Base-by-base conservation (phyloP, 2,888 invertebrate genomes). In the Anthophora plumipes region DNA sequence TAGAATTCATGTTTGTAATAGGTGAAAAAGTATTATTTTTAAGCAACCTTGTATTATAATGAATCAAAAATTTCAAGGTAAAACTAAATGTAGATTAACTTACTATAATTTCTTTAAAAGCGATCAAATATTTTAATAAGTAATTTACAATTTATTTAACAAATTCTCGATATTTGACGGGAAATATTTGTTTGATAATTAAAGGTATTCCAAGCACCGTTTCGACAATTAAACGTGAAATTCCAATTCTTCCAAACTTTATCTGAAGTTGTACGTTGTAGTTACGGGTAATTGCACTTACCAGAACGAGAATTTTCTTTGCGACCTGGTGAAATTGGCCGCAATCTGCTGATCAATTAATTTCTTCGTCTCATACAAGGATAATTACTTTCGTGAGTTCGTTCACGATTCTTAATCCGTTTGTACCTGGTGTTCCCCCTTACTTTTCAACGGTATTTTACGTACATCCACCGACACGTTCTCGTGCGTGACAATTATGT, bases 401-500 rank as follows among this genome's bases (percentile, higher is more conserved):
- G n/a, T 43, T 14, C 12, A n/a, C 50, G 25, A 67, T 25, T 20
- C 55, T 77, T 61, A 55, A 64, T 66, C 54, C 77, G 52, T 17
- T 50, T 43, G 50, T 14, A 63, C 25, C 41, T 11, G 12, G 17
- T 22, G 54, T 73, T 78, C 57, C 46, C 31, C 46, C 31, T 54
- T 48, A 39, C 9, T 63, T 80, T 59, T 80, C 69, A 73, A 78
- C 77, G 73, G 64, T 67, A 39, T 31, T 78, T 60, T 57, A 48
- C 63, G 55, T 71, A 75, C 54, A 60, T 57, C 22, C 25, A 67
- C 14, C 54, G 59, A 31, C 64, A 64, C 57, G 37, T 43, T 54
- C 60, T 63, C 70, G 77, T 71, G 83, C 83, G 81, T 72, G 84
- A 86, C 76, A 76, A 78, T 86, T 72, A 77, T 77, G 63, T 14